Evolutionary conservation across 2,113 vertebrate genomes (phyloP).

Genomic region (Brachyistius frenatus): DNA sequence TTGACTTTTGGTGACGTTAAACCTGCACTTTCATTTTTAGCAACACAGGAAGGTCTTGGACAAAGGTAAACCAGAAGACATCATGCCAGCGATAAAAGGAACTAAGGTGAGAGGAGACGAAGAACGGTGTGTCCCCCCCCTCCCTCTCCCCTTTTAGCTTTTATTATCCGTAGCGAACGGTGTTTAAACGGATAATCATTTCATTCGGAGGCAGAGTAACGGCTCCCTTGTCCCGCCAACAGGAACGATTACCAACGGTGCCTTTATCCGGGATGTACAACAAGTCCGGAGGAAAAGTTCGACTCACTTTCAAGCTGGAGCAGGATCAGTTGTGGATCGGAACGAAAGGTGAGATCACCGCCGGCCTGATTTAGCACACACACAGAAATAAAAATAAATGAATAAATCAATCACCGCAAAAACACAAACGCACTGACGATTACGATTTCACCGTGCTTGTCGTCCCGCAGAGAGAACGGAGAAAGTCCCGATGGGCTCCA

Average conservation of each 20-base stretch:
- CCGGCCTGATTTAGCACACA: not conserved
- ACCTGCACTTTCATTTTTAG: conserved; percentile 81
- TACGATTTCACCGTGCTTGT: not conserved
- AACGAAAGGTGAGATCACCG: conserved; percentile 92
- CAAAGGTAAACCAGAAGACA: conserved; percentile 98
- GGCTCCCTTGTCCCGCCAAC: conserved; percentile 19
- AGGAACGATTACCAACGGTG: conserved; percentile 98
- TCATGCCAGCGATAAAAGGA: conserved; percentile 96
- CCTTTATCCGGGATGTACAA: conserved; percentile 98
- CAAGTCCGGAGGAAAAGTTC: conserved; percentile 97
- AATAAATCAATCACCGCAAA: not conserved
- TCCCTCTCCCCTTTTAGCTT: not conserved
- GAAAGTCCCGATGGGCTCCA: conserved; percentile 99
- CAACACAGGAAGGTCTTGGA: conserved; percentile 99
- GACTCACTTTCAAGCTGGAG: conserved; percentile 98
- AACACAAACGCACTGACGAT: not conserved
- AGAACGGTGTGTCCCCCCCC: no score
- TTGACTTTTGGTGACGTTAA: not conserved
- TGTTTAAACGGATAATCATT: no score
- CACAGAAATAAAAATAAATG: not conserved
- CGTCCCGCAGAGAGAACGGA: conserved; percentile 93
- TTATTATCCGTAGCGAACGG: no score
- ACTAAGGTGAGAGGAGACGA: conserved; percentile 87
- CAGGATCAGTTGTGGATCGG: conserved; percentile 99
- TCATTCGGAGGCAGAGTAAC: not conserved